These are phyloP conservation scores for Rhinolophus ferrumequinum DNA, from an alignment of 2,113 vertebrate genomes.

Conservation along the genomic window DNA sequence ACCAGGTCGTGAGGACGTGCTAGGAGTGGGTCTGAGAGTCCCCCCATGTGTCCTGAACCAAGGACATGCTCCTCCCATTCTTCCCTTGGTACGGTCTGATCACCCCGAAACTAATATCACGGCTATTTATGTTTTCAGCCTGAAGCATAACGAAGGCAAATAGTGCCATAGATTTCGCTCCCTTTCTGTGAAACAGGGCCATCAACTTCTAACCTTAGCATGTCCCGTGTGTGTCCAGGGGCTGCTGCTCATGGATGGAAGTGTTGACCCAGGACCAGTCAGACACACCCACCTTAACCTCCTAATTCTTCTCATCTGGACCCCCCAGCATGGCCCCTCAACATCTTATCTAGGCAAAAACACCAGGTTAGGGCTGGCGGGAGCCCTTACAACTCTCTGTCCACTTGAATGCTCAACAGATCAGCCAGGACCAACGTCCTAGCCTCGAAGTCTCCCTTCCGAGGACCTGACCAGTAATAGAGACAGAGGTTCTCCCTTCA, in stretches of 20 bases:
- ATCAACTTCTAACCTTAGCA: background rate
- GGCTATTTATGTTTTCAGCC: background rate
- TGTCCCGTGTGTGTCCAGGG: background rate
- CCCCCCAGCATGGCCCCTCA: background rate
- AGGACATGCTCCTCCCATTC: background rate
- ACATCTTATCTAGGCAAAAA: background rate
- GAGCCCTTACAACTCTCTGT: background rate
- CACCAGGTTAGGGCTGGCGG: rapidly evolving
- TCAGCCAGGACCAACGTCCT: background rate
- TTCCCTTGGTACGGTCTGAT: background rate
- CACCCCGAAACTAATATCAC: background rate
- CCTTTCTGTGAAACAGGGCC: background rate
- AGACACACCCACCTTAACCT: background rate
- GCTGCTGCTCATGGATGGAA: background rate
- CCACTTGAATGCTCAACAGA: background rate
- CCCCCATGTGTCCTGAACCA: background rate
- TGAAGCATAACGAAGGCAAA: background rate
- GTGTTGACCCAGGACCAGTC: background rate
- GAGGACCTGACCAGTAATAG: background rate
- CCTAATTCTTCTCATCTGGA: background rate
- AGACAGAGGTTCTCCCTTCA: background rate
- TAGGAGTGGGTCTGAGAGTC: background rate
- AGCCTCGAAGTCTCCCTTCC: background rate
- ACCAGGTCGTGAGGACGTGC: too few relatives aligned
- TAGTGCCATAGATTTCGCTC: background rate